A percentile compares a stretch with the other conserved stretches of the same genome.
phyloP scores from a whole-genome alignment of 2,113 vertebrate species.

The Charina bottae region DNA sequence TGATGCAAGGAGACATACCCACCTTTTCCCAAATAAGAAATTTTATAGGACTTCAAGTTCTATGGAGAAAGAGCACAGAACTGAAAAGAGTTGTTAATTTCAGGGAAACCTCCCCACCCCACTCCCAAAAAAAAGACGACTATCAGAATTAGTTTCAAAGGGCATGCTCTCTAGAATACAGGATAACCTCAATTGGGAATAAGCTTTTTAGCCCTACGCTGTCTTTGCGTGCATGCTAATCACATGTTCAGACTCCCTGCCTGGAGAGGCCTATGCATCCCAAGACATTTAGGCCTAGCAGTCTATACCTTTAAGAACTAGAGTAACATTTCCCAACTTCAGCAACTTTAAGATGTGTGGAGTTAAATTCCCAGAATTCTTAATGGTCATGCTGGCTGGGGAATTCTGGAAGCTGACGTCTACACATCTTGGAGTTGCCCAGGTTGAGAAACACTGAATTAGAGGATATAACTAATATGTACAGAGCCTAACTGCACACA shows the following conservation, averaged over 20 bases:
- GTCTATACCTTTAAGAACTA: not conserved
- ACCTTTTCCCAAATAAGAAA: not conserved
- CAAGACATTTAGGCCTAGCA: not conserved
- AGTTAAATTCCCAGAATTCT: not conserved
- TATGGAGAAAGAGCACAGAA: not conserved
- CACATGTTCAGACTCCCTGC: not conserved
- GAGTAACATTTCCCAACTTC: not conserved
- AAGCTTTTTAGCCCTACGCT: not conserved
- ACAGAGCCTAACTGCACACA: too few species aligned
- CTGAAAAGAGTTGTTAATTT: not conserved
- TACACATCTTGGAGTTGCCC: not conserved
- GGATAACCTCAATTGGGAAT: not conserved
- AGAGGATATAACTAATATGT: not conserved
- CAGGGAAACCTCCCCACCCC: not conserved
- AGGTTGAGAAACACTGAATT: not conserved
- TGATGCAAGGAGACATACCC: not conserved
- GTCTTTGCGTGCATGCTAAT: not conserved
- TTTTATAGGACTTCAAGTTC: not conserved
- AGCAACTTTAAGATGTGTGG: not conserved
- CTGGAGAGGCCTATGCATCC: not conserved
- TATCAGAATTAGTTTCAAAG: not conserved
- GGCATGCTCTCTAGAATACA: not conserved
- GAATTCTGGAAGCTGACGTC: not conserved
- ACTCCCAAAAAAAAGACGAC: not conserved
- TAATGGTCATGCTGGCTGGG: not conserved